Evolutionary conservation across 2,888 invertebrate species (phyloP).

Genomic region (Sturmia bella): DNA sequence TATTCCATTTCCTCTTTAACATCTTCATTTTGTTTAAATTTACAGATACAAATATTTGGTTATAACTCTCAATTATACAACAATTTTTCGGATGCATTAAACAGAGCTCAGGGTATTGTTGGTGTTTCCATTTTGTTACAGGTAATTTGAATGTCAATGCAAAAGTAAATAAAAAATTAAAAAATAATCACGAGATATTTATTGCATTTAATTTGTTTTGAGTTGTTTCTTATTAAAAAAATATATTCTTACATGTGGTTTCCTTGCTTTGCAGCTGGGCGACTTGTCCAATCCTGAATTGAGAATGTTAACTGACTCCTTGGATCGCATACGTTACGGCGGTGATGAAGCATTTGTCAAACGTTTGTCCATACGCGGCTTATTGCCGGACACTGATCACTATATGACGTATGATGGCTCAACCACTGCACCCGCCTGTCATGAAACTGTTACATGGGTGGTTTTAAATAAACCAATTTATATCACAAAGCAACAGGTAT

Average conservation of each 20-base stretch:
- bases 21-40: slow-evolving; percentile 77
- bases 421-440: slow-evolving; percentile 97
- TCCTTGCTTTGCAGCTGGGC: slow-evolving; percentile 86
- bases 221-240: background rate
- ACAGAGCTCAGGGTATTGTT: slow-evolving; percentile 96
- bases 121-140: slow-evolving; percentile 96
- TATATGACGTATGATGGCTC: slow-evolving; percentile 99
- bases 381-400: slow-evolving; percentile 95
- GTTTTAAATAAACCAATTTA: slow-evolving; percentile 99
- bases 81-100: slow-evolving; percentile 97
- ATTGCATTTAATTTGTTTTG: slow-evolving; percentile 2
- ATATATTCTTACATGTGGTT: background rate
- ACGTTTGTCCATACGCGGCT: slow-evolving; percentile 91
- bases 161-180: slow-evolving; percentile 15
- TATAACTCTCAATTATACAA: slow-evolving; percentile 98
- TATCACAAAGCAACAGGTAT: slow-evolving; percentile 97
- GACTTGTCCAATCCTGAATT: slow-evolving; percentile 95
- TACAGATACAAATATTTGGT: slow-evolving; percentile 98
- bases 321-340: slow-evolving; percentile 95
- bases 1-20: slow-evolving; percentile 46
- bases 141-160: slow-evolving; percentile 84
- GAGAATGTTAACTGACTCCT: slow-evolving; percentile 93
- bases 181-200: slow-evolving; percentile 36
- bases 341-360: slow-evolving; percentile 93
- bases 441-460: slow-evolving; percentile 99